Conservation (phyloP, 2,113 vertebrate genomes). For the Protobothrops mucrosquamatus region DNA sequence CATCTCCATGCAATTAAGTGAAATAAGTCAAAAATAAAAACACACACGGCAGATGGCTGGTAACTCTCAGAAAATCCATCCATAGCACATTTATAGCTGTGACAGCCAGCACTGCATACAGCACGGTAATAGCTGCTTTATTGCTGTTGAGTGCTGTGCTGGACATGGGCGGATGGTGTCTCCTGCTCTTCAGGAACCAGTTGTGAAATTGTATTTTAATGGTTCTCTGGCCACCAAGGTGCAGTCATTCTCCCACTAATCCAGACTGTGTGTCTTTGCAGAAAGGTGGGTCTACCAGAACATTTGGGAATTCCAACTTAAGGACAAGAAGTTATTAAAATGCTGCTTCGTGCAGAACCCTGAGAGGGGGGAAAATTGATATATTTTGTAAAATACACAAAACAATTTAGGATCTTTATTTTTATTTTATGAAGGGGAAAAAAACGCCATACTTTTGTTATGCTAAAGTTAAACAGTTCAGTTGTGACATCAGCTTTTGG, state of each 20-base stretch:
- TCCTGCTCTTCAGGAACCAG: not conserved
- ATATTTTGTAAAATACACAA: not conserved
- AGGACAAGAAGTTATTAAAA: not conserved
- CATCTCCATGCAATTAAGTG: not conserved
- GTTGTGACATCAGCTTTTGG: not conserved
- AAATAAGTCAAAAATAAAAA: constrained; percentile 6
- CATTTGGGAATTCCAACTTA: not conserved
- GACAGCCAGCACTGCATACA: not conserved
- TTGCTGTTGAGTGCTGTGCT: not conserved
- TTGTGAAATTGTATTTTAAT: not conserved
- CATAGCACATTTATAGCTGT: not conserved
- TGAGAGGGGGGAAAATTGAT: not conserved
- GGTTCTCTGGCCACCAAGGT: not conserved
- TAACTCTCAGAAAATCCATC: not conserved
- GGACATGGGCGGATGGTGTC: not conserved
- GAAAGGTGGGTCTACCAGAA: not conserved
- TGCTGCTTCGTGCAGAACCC: not conserved
- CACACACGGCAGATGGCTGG: not conserved
- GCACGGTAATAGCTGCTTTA: not conserved
- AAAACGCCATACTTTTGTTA: not conserved
- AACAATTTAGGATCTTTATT: not conserved
- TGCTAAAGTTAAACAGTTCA: not conserved
- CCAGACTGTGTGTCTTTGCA: not conserved
- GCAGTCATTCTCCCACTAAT: not conserved
- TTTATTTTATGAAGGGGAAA: not conserved